A percentile compares a stretch with the other conserved stretches of the same genome.
These are phyloP conservation scores for Drosophila punjabiensis DNA, from an alignment of 1,140 invertebrate species.

Conservation along the genomic window DNA sequence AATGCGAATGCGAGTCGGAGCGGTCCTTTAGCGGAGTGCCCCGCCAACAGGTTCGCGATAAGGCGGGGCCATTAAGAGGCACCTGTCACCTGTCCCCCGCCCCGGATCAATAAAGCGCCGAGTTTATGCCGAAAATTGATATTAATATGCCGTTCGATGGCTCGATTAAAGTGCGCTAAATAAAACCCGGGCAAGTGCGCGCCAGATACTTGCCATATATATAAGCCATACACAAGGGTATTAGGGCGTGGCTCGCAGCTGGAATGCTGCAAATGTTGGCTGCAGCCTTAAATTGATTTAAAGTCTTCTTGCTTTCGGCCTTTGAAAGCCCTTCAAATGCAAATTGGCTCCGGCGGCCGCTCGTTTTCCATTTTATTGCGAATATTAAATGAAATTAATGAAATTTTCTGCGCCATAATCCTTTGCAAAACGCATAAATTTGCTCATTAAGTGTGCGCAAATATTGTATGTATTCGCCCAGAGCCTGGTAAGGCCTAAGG, in stretches of 20 bases:
- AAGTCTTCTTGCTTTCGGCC: slow-evolving; percentile 33
- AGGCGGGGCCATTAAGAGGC: slow-evolving; percentile 56
- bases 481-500: slow-evolving; percentile 9
- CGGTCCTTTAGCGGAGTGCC: slow-evolving; percentile 61
- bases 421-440: slow-evolving; percentile 83
- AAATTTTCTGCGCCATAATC: slow-evolving; percentile 83
- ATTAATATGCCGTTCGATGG: slow-evolving; percentile 59
- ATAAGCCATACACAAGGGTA: not conserved
- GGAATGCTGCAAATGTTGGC: slow-evolving; percentile 39
- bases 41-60: slow-evolving; percentile 49
- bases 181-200: slow-evolving; percentile 16
- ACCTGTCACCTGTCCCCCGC: slow-evolving; percentile 29
- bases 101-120: slow-evolving; percentile 51
- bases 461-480: slow-evolving; percentile 57
- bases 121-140: slow-evolving; percentile 65
- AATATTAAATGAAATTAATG: slow-evolving; percentile 84
- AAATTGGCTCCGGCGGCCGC: slow-evolving; percentile 55
- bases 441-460: slow-evolving; percentile 72
- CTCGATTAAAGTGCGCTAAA: slow-evolving; percentile 54
- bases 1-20: slow-evolving; percentile 28
- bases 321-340: slow-evolving; percentile 53
- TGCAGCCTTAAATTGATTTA: slow-evolving; percentile 69
- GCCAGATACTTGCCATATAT: not conserved
- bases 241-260: slow-evolving; percentile 35
- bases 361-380: slow-evolving; percentile 71